phyloP scores from a whole-genome alignment of 2,888 invertebrate species.

The Steromphala cineraria region DNA sequence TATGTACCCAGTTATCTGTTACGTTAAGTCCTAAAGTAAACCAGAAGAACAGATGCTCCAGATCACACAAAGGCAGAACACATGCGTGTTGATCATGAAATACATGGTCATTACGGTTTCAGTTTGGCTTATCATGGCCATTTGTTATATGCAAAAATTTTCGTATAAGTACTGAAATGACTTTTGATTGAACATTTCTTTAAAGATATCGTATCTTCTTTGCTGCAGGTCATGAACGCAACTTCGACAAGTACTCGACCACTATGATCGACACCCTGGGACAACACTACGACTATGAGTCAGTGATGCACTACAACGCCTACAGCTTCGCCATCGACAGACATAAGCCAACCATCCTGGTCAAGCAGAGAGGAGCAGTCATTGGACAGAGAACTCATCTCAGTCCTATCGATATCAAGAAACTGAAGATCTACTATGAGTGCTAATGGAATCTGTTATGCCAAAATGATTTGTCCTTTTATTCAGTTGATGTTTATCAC shows the following conservation, averaged over 20 bases:
- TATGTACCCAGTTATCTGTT: too few relatives aligned
- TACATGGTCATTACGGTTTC: too few relatives aligned
- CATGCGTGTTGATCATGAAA: too few relatives aligned
- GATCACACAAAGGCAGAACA: too few relatives aligned
- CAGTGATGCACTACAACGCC: slow-evolving; percentile 85
- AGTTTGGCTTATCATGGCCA: too few relatives aligned
- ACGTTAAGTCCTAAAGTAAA: too few relatives aligned
- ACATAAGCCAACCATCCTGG: slow-evolving; percentile 76
- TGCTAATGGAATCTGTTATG: neutral
- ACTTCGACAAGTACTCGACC: slow-evolving; percentile 52
- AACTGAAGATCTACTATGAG: slow-evolving; percentile 74
- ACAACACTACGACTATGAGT: slow-evolving; percentile 84
- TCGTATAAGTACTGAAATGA: too few relatives aligned
- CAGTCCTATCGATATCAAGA: slow-evolving; percentile 72
- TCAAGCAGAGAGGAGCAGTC: slow-evolving; percentile 75
- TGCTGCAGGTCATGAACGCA: slow-evolving; percentile 47
- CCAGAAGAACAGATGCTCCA: too few relatives aligned
- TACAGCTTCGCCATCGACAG: slow-evolving; percentile 77
- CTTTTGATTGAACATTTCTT: too few relatives aligned
- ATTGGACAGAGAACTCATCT: slow-evolving; percentile 78
- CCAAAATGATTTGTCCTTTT: too few relatives aligned
- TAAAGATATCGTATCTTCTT: neutral
- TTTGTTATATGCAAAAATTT: too few relatives aligned
- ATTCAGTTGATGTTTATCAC: too few relatives aligned
- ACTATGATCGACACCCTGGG: slow-evolving; percentile 50